Evolutionary conservation across 2,888 invertebrate genomes (phyloP).

Genomic region (Troides oblongomaculatus): DNA sequence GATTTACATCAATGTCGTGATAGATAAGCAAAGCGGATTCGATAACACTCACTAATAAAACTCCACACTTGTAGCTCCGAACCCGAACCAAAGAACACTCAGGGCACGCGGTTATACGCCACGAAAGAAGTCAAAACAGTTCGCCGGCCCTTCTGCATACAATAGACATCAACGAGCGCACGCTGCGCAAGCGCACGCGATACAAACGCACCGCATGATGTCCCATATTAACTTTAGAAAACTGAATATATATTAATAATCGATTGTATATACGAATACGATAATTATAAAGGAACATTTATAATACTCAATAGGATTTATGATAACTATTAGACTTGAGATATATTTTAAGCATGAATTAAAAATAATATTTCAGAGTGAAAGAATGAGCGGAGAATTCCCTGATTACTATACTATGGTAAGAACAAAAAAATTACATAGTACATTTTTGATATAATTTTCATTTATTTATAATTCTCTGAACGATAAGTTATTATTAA

Average conservation of each 20-base stretch:
- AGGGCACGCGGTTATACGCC: too few species aligned
- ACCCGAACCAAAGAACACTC: too few species aligned
- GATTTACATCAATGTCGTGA: too few species aligned
- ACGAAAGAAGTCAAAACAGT: not conserved
- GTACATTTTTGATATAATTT: too few species aligned
- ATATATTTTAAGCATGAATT: not conserved
- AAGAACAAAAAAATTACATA: not conserved
- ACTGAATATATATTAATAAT: constrained; percentile 24
- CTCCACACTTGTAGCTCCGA: too few species aligned
- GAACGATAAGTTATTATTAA: too few species aligned
- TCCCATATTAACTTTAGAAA: constrained; percentile 10
- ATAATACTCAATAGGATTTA: too few species aligned
- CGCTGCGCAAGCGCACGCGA: constrained; percentile 32
- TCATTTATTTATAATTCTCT: too few species aligned
- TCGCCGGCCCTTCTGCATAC: constrained; percentile 24
- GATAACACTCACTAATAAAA: too few species aligned
- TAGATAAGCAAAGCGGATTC: too few species aligned
- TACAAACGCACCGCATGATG: constrained; percentile 18
- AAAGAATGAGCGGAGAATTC: not conserved
- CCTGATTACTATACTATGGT: not conserved
- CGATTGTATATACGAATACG: constrained; percentile 38
- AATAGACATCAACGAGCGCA: constrained; percentile 37
- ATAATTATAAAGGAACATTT: not conserved
- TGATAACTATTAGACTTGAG: too few species aligned
- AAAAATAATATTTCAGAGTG: too few species aligned